A percentile compares a stretch with the other conserved stretches of the same genome.
Conservation (phyloP, 2,888 invertebrate genomes). For the Melanostoma mellinum region DNA sequence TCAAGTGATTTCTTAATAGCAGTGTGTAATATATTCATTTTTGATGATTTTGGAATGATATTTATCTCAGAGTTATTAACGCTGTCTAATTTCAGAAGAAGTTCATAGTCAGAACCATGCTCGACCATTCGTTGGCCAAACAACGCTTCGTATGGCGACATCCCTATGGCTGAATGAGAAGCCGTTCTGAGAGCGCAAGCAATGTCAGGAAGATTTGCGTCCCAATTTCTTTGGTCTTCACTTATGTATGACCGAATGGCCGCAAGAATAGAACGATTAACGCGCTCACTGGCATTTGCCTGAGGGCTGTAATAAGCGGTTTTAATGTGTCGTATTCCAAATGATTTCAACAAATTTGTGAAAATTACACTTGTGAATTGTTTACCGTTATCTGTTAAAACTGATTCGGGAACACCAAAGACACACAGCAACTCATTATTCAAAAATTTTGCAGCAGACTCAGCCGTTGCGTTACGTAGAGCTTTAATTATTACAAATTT, state of each 20-base stretch:
- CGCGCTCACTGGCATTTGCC: constrained; percentile 2
- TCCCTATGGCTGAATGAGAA: too few relatives aligned
- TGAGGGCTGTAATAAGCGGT: constrained; percentile 8
- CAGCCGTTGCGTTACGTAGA: background rate
- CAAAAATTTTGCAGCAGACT: background rate
- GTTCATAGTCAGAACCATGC: too few relatives aligned
- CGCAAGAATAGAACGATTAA: background rate
- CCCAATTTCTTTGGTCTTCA: constrained; percentile 4
- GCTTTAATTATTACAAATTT: constrained; percentile 17
- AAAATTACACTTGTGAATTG: background rate
- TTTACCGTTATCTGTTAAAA: background rate
- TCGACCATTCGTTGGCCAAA: too few relatives aligned
- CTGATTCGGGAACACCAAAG: background rate
- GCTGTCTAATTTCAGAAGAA: too few relatives aligned
- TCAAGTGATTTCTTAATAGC: too few relatives aligned
- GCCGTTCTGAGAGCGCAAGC: too few relatives aligned
- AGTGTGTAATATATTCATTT: too few relatives aligned
- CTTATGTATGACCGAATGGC: background rate
- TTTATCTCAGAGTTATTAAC: too few relatives aligned
- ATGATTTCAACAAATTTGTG: background rate
- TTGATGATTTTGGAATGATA: too few relatives aligned
- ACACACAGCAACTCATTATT: background rate
- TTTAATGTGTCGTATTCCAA: background rate
- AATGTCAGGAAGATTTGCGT: too few relatives aligned
- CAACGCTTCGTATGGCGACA: too few relatives aligned